Evolutionary conservation across 2,888 invertebrate species (phyloP).

Genomic region (Cecidostiba fungosa): DNA sequence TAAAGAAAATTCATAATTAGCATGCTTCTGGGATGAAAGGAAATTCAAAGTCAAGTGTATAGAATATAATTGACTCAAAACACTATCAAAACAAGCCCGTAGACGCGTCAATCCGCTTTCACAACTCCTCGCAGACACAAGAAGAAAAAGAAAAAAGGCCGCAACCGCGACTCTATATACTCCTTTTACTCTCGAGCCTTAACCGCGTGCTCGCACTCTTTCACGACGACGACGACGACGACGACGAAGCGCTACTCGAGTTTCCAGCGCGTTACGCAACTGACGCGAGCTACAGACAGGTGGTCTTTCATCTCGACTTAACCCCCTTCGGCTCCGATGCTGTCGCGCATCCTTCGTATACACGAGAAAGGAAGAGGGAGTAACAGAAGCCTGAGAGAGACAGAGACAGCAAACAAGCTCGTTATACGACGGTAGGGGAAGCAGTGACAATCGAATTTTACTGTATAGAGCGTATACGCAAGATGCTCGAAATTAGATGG

Average conservation of each 20-base stretch:
- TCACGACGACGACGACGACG: background rate
- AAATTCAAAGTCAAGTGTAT: background rate
- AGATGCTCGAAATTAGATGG: slow-evolving; percentile 1
- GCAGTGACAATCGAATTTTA: slow-evolving; percentile 33
- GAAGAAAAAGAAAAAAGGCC: background rate
- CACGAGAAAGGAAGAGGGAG: background rate
- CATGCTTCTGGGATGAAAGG: background rate
- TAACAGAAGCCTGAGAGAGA: background rate
- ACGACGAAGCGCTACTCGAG: slow-evolving; percentile 63
- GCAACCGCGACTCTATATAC: slow-evolving; percentile 11
- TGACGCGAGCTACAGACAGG: slow-evolving; percentile 61
- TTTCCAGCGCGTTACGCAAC: slow-evolving; percentile 67
- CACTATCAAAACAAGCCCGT: background rate
- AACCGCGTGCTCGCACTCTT: slow-evolving; percentile 6
- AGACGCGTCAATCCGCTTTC: background rate
- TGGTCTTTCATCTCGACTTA: slow-evolving; percentile 65
- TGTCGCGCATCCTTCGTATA: background rate
- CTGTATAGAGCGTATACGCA: background rate
- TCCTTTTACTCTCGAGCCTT: slow-evolving; percentile 22
- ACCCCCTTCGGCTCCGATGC: slow-evolving; percentile 4
- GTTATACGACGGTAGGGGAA: background rate
- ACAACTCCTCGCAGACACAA: background rate
- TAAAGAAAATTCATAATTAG: slow-evolving; percentile 20
- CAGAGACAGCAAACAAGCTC: slow-evolving; percentile 40
- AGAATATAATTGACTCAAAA: background rate